Base-by-base conservation (phyloP, 2,113 vertebrate species). In the Anarrhichthys ocellatus region DNA sequence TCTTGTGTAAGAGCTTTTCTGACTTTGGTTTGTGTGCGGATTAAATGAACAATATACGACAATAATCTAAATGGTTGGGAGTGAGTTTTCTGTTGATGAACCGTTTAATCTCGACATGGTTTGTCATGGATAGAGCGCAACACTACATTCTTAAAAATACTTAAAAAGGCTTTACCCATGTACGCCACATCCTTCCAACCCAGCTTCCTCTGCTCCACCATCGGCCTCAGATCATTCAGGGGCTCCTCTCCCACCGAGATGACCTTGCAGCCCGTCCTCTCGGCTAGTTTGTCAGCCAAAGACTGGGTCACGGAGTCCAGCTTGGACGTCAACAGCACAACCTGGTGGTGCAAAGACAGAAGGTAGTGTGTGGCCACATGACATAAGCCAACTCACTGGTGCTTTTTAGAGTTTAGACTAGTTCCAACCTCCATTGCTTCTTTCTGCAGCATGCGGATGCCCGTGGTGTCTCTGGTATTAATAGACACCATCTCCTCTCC, bases 141-240 rank as follows among this genome's bases (percentile, higher is more conserved):
- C 40, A 32, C 32, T 32, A 32, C 32, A 32, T 32, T 32, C 32
- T 32, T 32, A 32, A 32, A 4, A 32, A 32, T 9, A 40, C 38
- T 40, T 52, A 50, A 52, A n/a, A 38, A 66, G 24, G 24, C 27
- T 93, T 91, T 50, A 99, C 98, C 97, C 84, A 99, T 93, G 66
- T 96, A 98, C 0, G 97, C 97, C 6, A 98, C 95, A 64, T 98
- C 95, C 34, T 96, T 97, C 98, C 97, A 99, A 56, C 78, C 87
- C 67, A 99, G 88, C 1, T 83, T 67, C 86, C 89, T 94, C 67
- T 95, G 18, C 71, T 94, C 83, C 78, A 96, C 86, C 80, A 95
- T 88, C 1, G 78, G 56, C 17, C 95, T 83, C 58, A 98, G 73
- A 1, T 94, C 67, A 0, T 88, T 44, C 15, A 95, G 88, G 20